Percentiles rank a stretch among this genome's conserved stretches.
phyloP scores from a whole-genome alignment of 1,140 invertebrate genomes.

The Drosophila trapezifrons region DNA sequence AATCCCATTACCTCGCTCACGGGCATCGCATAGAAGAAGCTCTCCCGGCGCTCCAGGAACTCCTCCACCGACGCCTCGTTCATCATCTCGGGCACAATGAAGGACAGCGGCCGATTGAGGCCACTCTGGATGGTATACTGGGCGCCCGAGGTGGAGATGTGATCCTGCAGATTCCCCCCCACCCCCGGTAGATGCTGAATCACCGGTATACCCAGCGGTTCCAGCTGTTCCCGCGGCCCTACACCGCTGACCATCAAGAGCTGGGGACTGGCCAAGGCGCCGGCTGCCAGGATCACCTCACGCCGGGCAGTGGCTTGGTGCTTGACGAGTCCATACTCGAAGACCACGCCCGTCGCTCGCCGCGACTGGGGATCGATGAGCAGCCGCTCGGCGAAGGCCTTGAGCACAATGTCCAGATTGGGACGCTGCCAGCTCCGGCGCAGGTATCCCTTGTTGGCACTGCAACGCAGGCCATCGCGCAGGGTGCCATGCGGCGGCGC shows the following conservation, averaged over 20 bases:
- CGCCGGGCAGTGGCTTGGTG: conserved; percentile 85
- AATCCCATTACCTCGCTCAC: conserved; percentile 91
- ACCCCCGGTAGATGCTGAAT: conserved; percentile 88
- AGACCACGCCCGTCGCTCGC: conserved; percentile 87
- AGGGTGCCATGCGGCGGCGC: conserved; percentile 90
- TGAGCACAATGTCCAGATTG: conserved; percentile 90
- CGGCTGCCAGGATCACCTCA: conserved; percentile 91
- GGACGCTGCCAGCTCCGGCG: conserved; percentile 87
- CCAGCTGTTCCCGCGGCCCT: conserved; percentile 87
- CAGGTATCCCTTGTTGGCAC: conserved; percentile 92
- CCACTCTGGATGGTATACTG: conserved; percentile 86
- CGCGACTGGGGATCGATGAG: conserved; percentile 86
- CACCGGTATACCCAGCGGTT: conserved; percentile 85
- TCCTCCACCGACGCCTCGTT: conserved; percentile 85
- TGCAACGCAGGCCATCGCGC: conserved; percentile 92
- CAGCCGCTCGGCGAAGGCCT: conserved; percentile 88
- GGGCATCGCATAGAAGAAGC: conserved; percentile 88
- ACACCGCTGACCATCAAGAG: conserved; percentile 92
- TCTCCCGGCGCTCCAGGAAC: conserved; percentile 86
- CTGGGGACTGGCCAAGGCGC: conserved; percentile 90
- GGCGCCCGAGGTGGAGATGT: conserved; percentile 88
- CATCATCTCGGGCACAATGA: conserved; percentile 86
- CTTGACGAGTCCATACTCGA: conserved; percentile 85
- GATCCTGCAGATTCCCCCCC: conserved; percentile 92
- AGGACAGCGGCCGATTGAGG: conserved; percentile 85